Evolutionary conservation across 1,140 invertebrate species (phyloP).

Genomic region (fruit fly (Drosophila melanogaster)): DNA sequence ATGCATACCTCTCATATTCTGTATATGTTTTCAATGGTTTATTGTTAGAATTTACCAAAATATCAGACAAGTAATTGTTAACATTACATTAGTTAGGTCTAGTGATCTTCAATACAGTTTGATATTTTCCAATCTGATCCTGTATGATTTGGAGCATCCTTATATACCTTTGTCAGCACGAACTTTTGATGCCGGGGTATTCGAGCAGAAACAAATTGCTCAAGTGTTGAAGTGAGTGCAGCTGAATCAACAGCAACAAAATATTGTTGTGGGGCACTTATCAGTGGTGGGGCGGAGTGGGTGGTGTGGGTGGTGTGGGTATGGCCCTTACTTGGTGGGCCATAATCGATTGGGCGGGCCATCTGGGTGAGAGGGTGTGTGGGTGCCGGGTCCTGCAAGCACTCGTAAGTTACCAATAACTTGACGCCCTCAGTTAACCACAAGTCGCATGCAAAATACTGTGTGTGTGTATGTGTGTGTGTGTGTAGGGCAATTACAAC

Average conservation of each 20-base stretch:
- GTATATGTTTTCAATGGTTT: too few species aligned
- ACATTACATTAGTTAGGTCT: too few species aligned
- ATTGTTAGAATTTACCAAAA: too few species aligned
- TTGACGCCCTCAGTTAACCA: slow-evolving; percentile 50
- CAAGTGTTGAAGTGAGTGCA: slow-evolving; percentile 70
- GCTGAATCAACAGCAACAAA: slow-evolving; percentile 74
- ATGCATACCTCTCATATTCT: too few species aligned
- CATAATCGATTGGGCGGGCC: slow-evolving; percentile 67
- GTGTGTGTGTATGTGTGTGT: slow-evolving; percentile 32
- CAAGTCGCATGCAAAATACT: slow-evolving; percentile 36
- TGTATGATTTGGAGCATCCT: not conserved
- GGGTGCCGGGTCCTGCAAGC: slow-evolving; percentile 7
- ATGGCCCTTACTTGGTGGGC: slow-evolving; percentile 38
- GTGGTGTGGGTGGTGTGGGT: slow-evolving; percentile 18
- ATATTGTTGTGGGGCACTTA: slow-evolving; percentile 64
- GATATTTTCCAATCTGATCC: not conserved
- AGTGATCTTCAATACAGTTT: too few species aligned
- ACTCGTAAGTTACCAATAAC: slow-evolving; percentile 70
- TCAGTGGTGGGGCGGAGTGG: slow-evolving; percentile 32
- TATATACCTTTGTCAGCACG: not conserved
- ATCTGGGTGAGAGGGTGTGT: not conserved
- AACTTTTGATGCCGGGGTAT: slow-evolving; percentile 25
- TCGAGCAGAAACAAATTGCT: slow-evolving; percentile 68
- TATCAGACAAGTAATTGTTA: too few species aligned
- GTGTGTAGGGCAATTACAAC: slow-evolving; percentile 36